A percentile compares a stretch with the other conserved stretches of the same genome.
phyloP scores from a whole-genome alignment of 2,797 vertebrate genomes.

The Hemibagrus guttatus region DNA sequence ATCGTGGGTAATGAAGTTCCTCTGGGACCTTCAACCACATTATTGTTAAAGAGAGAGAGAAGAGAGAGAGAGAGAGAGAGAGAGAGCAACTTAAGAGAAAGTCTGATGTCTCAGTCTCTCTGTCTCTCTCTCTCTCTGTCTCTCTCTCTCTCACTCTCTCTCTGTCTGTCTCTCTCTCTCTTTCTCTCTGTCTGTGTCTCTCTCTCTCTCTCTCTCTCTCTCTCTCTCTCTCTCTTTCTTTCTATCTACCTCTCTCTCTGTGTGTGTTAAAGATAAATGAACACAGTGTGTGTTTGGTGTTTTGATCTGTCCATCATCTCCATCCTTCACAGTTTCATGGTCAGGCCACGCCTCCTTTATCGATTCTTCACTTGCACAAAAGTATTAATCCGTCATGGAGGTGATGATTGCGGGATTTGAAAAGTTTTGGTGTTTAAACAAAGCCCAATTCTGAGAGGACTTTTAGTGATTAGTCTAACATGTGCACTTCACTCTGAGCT shows the following conservation, averaged over 20 bases:
- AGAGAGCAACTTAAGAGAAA: neutral
- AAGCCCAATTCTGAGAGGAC: neutral
- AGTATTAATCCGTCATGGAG: slow-evolving; percentile 2
- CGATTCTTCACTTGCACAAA: neutral
- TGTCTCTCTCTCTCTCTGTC: neutral
- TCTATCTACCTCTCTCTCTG: neutral
- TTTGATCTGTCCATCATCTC: slow-evolving; percentile 33
- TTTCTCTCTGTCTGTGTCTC: no score
- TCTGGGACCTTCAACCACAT: slow-evolving; percentile 70
- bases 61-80: neutral
- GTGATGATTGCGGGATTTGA: neutral
- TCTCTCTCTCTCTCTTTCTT: no score
- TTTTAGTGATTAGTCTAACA: neutral
- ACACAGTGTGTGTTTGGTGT: neutral
- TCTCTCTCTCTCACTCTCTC: neutral
- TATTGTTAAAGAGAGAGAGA: slow-evolving; percentile 55
- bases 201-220: no score
- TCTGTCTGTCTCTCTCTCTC: no score
- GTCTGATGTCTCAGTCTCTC: neutral
- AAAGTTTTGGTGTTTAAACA: neutral
- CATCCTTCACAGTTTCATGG: slow-evolving; percentile 21
- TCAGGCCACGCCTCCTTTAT: neutral
- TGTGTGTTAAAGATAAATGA: neutral
- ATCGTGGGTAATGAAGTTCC: slow-evolving; percentile 66
- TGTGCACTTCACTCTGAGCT: neutral